phyloP scores from a whole-genome alignment of 2,797 vertebrate genomes.

The Platyrinchus mystaceus region DNA sequence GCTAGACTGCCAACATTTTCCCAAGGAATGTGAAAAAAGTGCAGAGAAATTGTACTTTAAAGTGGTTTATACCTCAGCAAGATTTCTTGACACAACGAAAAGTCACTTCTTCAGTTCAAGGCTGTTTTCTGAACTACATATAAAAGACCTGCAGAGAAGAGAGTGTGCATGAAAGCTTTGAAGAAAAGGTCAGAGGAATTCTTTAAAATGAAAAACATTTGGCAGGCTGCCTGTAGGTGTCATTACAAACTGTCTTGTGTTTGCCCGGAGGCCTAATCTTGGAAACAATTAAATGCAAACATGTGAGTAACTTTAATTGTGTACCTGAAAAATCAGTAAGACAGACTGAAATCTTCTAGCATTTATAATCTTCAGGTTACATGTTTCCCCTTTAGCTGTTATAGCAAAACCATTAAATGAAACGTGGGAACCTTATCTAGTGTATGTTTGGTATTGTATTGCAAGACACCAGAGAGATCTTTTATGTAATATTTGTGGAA shows the following conservation, averaged over 20 bases:
- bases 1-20: not conserved
- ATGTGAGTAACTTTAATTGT: conserved; percentile 1
- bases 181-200: conserved; percentile 34
- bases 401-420: not conserved
- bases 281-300: conserved; percentile 13
- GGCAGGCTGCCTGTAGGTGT: conserved; percentile 20
- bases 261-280: not conserved
- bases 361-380: not conserved
- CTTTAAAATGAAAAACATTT: not conserved
- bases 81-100: conserved; percentile 15
- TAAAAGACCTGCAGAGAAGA: not conserved
- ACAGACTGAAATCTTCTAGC: not conserved
- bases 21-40: not conserved
- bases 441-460: not conserved
- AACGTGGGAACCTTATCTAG: not conserved
- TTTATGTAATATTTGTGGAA: not conserved
- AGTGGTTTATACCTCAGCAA: not conserved
- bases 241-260: conserved; percentile 9
- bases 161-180: conserved; percentile 3
- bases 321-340: not conserved
- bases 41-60: not conserved
- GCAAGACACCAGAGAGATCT: not conserved
- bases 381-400: not conserved
- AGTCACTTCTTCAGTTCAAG: conserved; percentile 29
- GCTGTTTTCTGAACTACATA: not conserved